These are phyloP conservation scores for Gymnobelideus leadbeateri DNA, from an alignment of 2,113 vertebrate species.

Conservation along the genomic window DNA sequence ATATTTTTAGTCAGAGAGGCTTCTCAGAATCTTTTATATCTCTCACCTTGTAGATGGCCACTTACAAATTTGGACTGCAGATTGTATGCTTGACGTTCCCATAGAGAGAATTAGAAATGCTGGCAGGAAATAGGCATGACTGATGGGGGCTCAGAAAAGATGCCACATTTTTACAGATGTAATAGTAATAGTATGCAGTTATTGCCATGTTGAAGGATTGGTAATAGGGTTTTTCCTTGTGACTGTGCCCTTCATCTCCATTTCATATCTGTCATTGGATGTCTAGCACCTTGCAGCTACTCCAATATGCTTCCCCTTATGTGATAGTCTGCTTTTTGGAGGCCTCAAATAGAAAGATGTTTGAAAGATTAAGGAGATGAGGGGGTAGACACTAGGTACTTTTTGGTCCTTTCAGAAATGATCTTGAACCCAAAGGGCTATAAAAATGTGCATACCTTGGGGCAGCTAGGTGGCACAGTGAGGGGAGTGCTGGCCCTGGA, in stretches of 20 bases:
- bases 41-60: not conserved
- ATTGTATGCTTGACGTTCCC: not conserved
- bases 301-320: not conserved
- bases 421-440: too few species aligned
- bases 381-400: not conserved
- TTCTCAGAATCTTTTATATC: not conserved
- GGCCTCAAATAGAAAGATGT: not conserved
- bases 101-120: not conserved
- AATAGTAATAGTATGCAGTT: not conserved
- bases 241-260: not conserved
- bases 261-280: not conserved
- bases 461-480: too few species aligned
- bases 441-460: too few species aligned
- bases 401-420: conserved; percentile 4
- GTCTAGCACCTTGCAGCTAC: not conserved
- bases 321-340: not conserved
- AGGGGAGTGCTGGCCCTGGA: too few species aligned
- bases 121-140: not conserved
- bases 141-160: not conserved
- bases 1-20: not conserved
- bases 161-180: not conserved
- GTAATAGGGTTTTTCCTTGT: not conserved
- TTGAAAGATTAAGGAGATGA: not conserved
- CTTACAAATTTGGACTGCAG: not conserved
- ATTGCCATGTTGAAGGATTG: not conserved